Evolutionary conservation across 1,140 invertebrate genomes (phyloP), one percentile per base, ranked within the genome.

Genomic region (Brevipalpus yothersi): DNA sequence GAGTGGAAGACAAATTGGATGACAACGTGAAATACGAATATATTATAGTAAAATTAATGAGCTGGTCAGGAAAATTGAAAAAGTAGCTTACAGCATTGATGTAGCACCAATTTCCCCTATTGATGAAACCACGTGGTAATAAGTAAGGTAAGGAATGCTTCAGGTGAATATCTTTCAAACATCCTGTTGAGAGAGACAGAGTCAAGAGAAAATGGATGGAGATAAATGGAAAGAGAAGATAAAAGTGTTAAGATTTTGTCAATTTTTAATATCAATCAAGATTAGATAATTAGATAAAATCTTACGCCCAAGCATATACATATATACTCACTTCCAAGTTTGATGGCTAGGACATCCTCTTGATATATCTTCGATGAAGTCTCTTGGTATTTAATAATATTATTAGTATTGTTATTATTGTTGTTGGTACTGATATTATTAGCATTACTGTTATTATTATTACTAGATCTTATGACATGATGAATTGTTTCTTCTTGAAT

Each of bases 61-160:
- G 13, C 17, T 31, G 7, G 4, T 1, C 7, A 21, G 45, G 2
- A n/a, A 59, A 39, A 60, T 23, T 13, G 1, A 41, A 45, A n/a
- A 58, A 17, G 51, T 13, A 3, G 55, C 45, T 42, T 71, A 73
- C 71, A 40, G 89, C 86, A 73, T 95, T 94, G 39, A 92, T 86
- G 67, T 93, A 95, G 72, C 90, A 95, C 73, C 88, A 93, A 75
- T 93, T 94, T 55, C 83, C 86, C 57, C 82, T 79, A 72, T 94
- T 94, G 43, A 81, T 84, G 15, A 95, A 76, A 11, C 89, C 89
- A 58, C 88, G 78, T 0, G 88, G 89, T 66, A 53, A 58, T n/a
- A 64, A 39, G 40, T 40, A 63, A 21, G 63, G 63, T 21, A 64
- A 43, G 7, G 61, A 62, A 58, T 64, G 63, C 53, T 64, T 64